Base-by-base conservation (phyloP, 2,113 vertebrate genomes). In the Melanocharis versteri region DNA sequence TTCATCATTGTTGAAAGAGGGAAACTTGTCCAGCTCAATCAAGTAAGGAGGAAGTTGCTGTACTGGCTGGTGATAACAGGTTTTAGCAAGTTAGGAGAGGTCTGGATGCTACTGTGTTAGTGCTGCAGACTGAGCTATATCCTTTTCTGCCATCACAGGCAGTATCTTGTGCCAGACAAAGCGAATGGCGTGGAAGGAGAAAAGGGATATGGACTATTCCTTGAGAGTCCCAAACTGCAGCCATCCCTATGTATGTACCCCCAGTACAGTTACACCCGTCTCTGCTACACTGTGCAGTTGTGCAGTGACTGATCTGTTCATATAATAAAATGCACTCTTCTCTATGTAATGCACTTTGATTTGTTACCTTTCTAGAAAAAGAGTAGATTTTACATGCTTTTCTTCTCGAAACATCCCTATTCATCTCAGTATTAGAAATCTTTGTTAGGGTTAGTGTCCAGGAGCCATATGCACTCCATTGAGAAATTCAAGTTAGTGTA, bases 231-330 rank as follows among this genome's bases (percentile, higher is more conserved):
- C 37, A 21, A 27, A 5, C 11, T 45, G 6, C 40, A 6, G 19
- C 18, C 17, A 2, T 27, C 21, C 28, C 19, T 23, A 0, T 20
- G 11, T 15, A 1, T 20, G 3, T 17, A 27, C 4, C 28, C 24
- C 35, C 40, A 42, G 60, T 9, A 15, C 14, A 20, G 69, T 15
- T 27, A 4, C 12, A 10, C 7, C n/a, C 19, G 4, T 8, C 71
- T 54, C 18, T 68, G 37, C 30, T 33, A 2, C 7, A 0, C 62
- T 23, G 37, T 17, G 33, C 53, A 13, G 9, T 13, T 60, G 20
- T 42, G 53, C 58, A 20, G 9, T 37, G 42, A 20, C 47, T 42
- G 66, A 71, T 31, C 48, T 65, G 35, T 71, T 90, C 22, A 2
- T n/a, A 4, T 1, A 30, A 5, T 45, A 45, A 31, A 73, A 26